Percentiles rank a stretch among this genome's conserved stretches.
phyloP scores from a whole-genome alignment of 2,113 vertebrate genomes.

The Pteropus alecto region DNA sequence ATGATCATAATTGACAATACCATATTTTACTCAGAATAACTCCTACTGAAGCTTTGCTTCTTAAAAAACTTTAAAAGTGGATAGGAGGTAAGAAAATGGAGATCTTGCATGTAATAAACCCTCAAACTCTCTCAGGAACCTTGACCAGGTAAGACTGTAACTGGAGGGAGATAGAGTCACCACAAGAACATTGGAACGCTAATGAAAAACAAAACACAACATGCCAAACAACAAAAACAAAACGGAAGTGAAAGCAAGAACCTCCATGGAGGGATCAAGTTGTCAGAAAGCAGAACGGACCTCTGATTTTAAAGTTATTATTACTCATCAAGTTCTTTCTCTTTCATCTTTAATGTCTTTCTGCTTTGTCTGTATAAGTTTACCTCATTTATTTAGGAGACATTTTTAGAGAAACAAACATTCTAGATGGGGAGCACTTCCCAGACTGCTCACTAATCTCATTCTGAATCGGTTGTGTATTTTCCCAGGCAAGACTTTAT shows the following conservation, averaged over 20 bases:
- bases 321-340: background rate
- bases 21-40: background rate
- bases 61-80: background rate
- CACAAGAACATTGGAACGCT: background rate
- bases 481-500: background rate
- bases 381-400: background rate
- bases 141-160: background rate
- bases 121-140: background rate
- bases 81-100: background rate
- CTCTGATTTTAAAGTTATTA: background rate
- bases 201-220: background rate
- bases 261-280: background rate
- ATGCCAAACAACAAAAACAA: background rate
- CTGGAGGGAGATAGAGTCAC: background rate
- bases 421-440: background rate
- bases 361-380: background rate
- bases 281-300: background rate
- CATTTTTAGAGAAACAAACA: background rate
- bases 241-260: background rate
- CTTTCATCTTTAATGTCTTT: background rate
- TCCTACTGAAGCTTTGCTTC: background rate
- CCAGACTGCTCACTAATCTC: background rate
- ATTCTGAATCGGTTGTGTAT: background rate
- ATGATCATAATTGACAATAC: background rate
- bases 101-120: rapidly evolving